Evolutionary conservation across 2,888 invertebrate species (phyloP).

Genomic region (Beris chalybata): DNA sequence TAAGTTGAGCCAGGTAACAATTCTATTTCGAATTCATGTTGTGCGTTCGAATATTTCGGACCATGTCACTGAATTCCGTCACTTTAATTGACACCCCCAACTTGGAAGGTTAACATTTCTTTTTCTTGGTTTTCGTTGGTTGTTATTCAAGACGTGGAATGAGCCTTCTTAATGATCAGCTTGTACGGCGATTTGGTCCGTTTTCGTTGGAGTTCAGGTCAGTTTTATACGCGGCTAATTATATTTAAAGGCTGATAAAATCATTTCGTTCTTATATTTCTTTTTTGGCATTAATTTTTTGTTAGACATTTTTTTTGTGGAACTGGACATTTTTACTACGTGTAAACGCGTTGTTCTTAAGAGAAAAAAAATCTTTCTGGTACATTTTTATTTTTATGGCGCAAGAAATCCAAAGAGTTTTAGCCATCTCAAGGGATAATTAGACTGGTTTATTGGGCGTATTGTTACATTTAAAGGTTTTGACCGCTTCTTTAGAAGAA

Average conservation of each 20-base stretch:
- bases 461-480: slow-evolving; percentile 26
- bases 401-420: slow-evolving; percentile 8
- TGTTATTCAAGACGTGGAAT: too few species aligned
- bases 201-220: background rate
- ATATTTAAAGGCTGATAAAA: background rate
- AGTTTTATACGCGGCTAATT: slow-evolving; percentile 4
- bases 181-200: too few species aligned
- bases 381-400: slow-evolving; percentile 9
- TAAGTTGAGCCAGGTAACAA: too few species aligned
- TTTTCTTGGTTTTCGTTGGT: too few species aligned
- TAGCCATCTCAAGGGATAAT: slow-evolving; percentile 20
- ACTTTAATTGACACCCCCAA: slow-evolving; percentile 4
- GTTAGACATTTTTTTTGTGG: background rate
- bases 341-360: slow-evolving; percentile 12
- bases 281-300: background rate
- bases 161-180: too few species aligned
- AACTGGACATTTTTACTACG: slow-evolving; percentile 10
- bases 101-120: slow-evolving; percentile 2
- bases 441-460: slow-evolving; percentile 27
- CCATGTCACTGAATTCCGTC: too few species aligned
- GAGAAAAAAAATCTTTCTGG: background rate
- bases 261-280: background rate
- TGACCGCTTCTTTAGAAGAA: slow-evolving; percentile 4
- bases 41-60: too few species aligned
- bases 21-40: too few species aligned